A percentile compares a stretch with the other conserved stretches of the same genome.
These are phyloP conservation scores for Aphelenchoides besseyi DNA, from an alignment of 1,140 invertebrate genomes.

Conservation along the genomic window DNA sequence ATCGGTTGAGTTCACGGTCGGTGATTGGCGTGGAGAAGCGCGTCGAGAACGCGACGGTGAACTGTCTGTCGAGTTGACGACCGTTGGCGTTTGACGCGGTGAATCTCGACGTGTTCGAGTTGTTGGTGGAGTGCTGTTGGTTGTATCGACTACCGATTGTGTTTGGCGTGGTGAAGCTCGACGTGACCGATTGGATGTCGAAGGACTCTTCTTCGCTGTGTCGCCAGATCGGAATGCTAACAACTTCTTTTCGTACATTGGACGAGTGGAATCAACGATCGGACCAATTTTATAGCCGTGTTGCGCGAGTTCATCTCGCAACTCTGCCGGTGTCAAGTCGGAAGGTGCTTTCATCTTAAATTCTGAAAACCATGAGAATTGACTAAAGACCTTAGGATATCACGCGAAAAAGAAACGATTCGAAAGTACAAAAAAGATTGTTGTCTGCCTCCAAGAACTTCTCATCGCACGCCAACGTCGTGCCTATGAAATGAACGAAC, in stretches of 20 bases:
- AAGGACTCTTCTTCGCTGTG: too few relatives aligned
- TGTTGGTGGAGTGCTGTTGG: background rate
- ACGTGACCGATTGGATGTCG: too few relatives aligned
- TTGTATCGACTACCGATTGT: background rate
- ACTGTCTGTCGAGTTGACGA: background rate
- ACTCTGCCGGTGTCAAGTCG: slow-evolving; percentile 48
- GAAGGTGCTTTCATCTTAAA: slow-evolving; percentile 48
- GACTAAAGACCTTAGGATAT: too few relatives aligned
- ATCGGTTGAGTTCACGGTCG: background rate
- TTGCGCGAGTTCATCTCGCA: slow-evolving; percentile 41
- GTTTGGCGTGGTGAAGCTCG: slow-evolving; percentile 2
- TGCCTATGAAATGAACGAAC: too few relatives aligned
- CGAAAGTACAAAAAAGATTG: too few relatives aligned
- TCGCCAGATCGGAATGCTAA: slow-evolving; percentile 30
- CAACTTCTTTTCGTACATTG: slow-evolving; percentile 54
- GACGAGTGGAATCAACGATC: slow-evolving; percentile 48
- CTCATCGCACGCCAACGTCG: too few relatives aligned
- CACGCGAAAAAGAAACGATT: too few relatives aligned
- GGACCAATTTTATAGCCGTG: slow-evolving; percentile 44
- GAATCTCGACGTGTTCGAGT: background rate
- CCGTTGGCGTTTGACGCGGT: slow-evolving; percentile 4
- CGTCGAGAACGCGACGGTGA: background rate
- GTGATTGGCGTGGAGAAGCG: slow-evolving; percentile 12
- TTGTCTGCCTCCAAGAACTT: too few relatives aligned
- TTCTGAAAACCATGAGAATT: too few relatives aligned